Conservation (phyloP, 2,888 invertebrate genomes). For the Eledona agricola region DNA sequence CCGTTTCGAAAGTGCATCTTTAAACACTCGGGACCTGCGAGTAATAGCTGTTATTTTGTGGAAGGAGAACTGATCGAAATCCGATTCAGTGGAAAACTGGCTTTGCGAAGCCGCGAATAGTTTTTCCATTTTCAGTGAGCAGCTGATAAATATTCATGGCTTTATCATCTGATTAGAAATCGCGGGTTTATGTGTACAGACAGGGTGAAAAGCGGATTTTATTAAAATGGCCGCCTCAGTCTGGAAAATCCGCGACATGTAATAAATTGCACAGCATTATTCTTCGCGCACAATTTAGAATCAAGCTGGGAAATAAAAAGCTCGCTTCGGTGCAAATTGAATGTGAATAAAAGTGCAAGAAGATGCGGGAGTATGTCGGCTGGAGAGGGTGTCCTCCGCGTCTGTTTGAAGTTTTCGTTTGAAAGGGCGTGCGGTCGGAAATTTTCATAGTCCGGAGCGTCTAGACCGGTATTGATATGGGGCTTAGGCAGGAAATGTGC, state of each 20-base stretch:
- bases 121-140: slow-evolving; percentile 1
- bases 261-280: slow-evolving; percentile 26
- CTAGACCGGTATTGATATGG: not conserved
- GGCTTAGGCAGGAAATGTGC: slow-evolving; percentile 9
- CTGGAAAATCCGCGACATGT: slow-evolving; percentile 22
- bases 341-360: slow-evolving; percentile 25
- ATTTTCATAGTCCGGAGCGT: not conserved
- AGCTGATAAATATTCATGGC: slow-evolving; percentile 7
- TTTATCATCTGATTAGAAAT: slow-evolving; percentile 6
- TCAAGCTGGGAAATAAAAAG: slow-evolving; percentile 27
- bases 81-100: slow-evolving; percentile 6
- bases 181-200: not conserved
- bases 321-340: slow-evolving; percentile 26
- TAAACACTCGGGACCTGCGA: too few species aligned
- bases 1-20: too few species aligned
- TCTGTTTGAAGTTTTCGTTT: slow-evolving; percentile 15
- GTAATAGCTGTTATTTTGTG: too few species aligned
- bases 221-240: slow-evolving; percentile 11
- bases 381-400: slow-evolving; percentile 10
- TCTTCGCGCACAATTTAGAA: slow-evolving; percentile 26
- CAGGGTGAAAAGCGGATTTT: slow-evolving; percentile 13
- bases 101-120: slow-evolving; percentile 1
- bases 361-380: slow-evolving; percentile 9
- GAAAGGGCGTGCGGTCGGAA: slow-evolving; percentile 3
- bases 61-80: too few species aligned